phyloP scores from a whole-genome alignment of 2,888 invertebrate genomes.

The Ormia ochracea region DNA sequence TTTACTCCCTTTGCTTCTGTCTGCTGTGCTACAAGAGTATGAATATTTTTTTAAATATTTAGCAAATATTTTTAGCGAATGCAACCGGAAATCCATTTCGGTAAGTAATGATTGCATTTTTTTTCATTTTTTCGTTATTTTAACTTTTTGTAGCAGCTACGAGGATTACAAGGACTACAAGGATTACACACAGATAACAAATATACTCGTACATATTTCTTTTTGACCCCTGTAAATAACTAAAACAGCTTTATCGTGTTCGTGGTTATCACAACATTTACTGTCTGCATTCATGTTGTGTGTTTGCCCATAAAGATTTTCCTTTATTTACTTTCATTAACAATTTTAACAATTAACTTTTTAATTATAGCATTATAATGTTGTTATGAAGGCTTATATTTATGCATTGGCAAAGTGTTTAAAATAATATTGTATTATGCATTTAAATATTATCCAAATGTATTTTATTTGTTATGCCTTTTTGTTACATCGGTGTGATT shows the following conservation, averaged over 20 bases:
- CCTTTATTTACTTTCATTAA: constrained; percentile 29
- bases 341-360: constrained; percentile 45
- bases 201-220: neutral
- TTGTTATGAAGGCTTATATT: constrained; percentile 39
- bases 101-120: constrained; percentile 11
- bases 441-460: neutral
- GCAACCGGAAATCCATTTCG: constrained; percentile 35
- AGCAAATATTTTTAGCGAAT: constrained; percentile 38
- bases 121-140: neutral
- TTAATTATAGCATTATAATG: constrained; percentile 38
- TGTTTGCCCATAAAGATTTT: constrained; percentile 13
- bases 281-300: neutral
- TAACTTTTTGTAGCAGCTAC: neutral
- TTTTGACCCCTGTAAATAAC: neutral
- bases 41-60: constrained; percentile 27
- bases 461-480: neutral
- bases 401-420: neutral
- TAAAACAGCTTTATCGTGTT: constrained; percentile 37
- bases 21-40: too few species aligned
- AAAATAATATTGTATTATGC: neutral
- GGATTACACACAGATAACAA: neutral
- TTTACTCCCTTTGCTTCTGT: neutral
- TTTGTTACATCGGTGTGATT: neutral
- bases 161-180: too few species aligned
- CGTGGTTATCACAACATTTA: constrained; percentile 40